Conservation (phyloP, 2,113 vertebrate genomes). For the Stercorarius parasiticus region DNA sequence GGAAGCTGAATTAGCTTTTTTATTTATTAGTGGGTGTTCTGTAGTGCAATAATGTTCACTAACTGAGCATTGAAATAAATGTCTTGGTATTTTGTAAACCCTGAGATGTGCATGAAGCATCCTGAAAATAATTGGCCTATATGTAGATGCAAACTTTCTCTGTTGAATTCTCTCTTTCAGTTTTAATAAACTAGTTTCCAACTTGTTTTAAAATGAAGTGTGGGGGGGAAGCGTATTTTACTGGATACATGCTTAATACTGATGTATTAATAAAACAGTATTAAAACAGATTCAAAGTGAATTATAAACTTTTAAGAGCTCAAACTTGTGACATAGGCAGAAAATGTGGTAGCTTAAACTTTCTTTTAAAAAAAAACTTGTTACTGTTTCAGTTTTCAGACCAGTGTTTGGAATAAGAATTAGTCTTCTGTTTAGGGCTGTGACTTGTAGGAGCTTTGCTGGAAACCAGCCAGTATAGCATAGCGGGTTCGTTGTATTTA, state of each 20-base stretch:
- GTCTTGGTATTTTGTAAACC: not conserved
- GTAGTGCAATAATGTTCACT: conserved; percentile 9
- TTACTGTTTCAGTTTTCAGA: not conserved
- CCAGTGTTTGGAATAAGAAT: not conserved
- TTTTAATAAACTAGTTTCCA: not conserved
- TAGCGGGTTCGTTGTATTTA: conserved; percentile 24
- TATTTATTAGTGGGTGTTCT: not conserved
- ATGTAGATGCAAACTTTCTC: not conserved
- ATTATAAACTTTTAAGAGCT: not conserved
- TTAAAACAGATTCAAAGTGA: not conserved
- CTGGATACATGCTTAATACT: not conserved
- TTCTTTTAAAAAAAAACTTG: not conserved
- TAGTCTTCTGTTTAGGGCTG: not conserved
- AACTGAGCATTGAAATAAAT: not conserved
- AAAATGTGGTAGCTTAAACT: not conserved
- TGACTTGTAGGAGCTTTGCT: conserved; percentile 15
- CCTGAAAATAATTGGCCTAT: not conserved
- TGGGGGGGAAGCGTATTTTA: not conserved
- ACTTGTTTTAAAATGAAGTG: not conserved
- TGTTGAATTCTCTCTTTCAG: not conserved
- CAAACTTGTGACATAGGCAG: not conserved
- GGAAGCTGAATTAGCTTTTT: not conserved
- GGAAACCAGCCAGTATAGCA: not conserved
- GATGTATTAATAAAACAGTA: not conserved
- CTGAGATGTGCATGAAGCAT: not conserved